Percentiles rank a stretch among this genome's conserved stretches.
phyloP scores from a whole-genome alignment of 2,888 invertebrate genomes.

The Drosophila affinis region DNA sequence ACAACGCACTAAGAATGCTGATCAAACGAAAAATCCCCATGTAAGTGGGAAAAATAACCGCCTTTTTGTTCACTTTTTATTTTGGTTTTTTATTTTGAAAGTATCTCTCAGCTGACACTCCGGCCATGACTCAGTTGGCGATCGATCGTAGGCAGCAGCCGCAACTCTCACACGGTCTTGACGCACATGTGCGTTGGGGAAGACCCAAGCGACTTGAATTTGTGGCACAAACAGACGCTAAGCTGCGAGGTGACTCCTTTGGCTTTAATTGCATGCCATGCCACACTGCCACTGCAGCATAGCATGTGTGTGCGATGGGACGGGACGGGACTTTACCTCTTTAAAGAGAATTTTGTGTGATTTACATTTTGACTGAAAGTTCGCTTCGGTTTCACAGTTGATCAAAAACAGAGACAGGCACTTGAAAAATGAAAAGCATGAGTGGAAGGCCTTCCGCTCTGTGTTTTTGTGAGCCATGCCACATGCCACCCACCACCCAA shows the following conservation, averaged over 20 bases:
- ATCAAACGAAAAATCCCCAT: slow-evolving; percentile 66
- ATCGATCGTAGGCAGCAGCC: slow-evolving; percentile 19
- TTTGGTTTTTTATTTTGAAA: slow-evolving; percentile 59
- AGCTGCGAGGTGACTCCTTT: slow-evolving; percentile 38
- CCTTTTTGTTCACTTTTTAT: slow-evolving; percentile 25
- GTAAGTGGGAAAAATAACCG: slow-evolving; percentile 70
- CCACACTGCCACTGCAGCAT: neutral
- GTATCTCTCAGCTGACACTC: slow-evolving; percentile 45
- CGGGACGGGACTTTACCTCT: slow-evolving; percentile 38
- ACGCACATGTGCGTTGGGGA: slow-evolving; percentile 64
- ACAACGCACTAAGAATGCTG: slow-evolving; percentile 50
- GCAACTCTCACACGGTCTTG: slow-evolving; percentile 37
- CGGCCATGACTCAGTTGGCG: slow-evolving; percentile 69
- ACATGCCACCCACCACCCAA: neutral
- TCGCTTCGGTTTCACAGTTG: neutral
- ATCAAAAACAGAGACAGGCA: slow-evolving; percentile 45
- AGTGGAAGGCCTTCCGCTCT: slow-evolving; percentile 5
- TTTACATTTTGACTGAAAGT: slow-evolving; percentile 30
- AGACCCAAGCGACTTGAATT: slow-evolving; percentile 52
- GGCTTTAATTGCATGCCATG: slow-evolving; percentile 14
- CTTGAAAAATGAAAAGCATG: slow-evolving; percentile 32
- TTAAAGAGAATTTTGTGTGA: slow-evolving; percentile 45
- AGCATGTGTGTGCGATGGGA: slow-evolving; percentile 5
- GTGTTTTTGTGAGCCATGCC: slow-evolving; percentile 20
- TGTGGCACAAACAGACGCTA: slow-evolving; percentile 35